phyloP scores from a whole-genome alignment of 2,113 vertebrate species.

The Heteronetta atricapilla region DNA sequence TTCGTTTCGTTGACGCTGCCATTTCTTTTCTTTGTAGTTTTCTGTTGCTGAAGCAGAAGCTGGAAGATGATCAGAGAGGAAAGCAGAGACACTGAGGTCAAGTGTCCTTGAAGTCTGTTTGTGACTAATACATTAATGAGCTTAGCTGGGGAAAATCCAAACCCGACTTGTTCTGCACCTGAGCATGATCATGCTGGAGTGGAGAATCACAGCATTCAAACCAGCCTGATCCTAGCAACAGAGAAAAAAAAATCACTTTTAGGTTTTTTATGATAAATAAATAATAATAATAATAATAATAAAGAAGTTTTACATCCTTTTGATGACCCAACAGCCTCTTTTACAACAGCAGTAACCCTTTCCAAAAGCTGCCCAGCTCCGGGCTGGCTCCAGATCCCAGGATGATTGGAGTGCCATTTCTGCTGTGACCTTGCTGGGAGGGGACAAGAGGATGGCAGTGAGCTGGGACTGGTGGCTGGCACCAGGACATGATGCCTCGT shows the following conservation, averaged over 20 bases:
- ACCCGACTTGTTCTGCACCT: slow-evolving; percentile 56
- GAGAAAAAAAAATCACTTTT: not conserved
- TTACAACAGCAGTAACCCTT: not conserved
- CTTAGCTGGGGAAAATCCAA: slow-evolving; percentile 63
- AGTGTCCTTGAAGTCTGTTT: slow-evolving; percentile 58
- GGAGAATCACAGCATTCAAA: not conserved
- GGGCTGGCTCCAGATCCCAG: not conserved
- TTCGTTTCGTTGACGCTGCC: slow-evolving; percentile 35
- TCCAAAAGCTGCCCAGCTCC: rapidly evolving
- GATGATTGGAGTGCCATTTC: not conserved
- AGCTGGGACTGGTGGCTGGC: not conserved
- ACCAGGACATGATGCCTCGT: too few relatives aligned
- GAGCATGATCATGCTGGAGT: not conserved
- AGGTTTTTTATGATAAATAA: not conserved
- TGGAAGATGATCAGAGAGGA: slow-evolving; percentile 71
- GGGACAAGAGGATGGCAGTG: not conserved
- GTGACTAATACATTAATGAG: slow-evolving; percentile 69
- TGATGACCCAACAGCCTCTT: not conserved
- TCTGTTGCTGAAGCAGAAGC: slow-evolving; percentile 57
- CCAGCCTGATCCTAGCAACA: not conserved
- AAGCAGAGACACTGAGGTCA: slow-evolving; percentile 63
- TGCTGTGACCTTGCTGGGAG: not conserved
- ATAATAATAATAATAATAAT: not conserved
- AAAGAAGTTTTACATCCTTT: not conserved
- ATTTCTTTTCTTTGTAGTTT: slow-evolving; percentile 62